Evolutionary conservation across 2,113 vertebrate genomes (phyloP).

Genomic region (Bujurquina vittata): DNA sequence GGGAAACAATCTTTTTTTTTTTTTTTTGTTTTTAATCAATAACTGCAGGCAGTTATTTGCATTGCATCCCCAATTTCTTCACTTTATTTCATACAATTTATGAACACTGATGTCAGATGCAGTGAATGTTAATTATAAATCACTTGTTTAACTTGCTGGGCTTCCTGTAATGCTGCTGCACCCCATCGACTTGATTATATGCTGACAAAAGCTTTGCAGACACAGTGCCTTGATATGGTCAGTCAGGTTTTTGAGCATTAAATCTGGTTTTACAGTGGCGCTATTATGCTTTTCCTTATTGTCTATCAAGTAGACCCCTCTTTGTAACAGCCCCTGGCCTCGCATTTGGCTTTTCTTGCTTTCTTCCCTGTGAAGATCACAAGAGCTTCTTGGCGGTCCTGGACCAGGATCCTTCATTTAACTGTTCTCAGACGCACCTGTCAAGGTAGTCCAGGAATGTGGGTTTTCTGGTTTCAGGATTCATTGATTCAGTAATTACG

Average conservation of each 20-base stretch:
- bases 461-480: too few species aligned
- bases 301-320: neutral
- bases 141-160: conserved; percentile 44
- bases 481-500: too few species aligned
- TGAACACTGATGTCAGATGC: conserved; percentile 24
- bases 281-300: too few species aligned
- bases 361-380: neutral
- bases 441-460: too few species aligned
- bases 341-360: neutral
- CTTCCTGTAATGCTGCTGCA: conserved; percentile 32
- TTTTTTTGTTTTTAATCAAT: conserved; percentile 19
- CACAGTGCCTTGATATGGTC: conserved; percentile 5
- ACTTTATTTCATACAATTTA: conserved; percentile 24
- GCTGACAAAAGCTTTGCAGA: conserved; percentile 30
- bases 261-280: conserved; percentile 9
- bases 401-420: too few species aligned
- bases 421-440: too few species aligned
- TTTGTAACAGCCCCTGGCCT: neutral
- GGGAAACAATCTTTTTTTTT: neutral
- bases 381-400: neutral
- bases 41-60: conserved; percentile 27
- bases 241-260: conserved; percentile 9
- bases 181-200: conserved; percentile 57
- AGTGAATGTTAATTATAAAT: conserved; percentile 40
- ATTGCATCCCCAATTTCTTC: neutral